phyloP scores from a whole-genome alignment of 92 coral and sea anemone species.

The Porites lobata region DNA sequence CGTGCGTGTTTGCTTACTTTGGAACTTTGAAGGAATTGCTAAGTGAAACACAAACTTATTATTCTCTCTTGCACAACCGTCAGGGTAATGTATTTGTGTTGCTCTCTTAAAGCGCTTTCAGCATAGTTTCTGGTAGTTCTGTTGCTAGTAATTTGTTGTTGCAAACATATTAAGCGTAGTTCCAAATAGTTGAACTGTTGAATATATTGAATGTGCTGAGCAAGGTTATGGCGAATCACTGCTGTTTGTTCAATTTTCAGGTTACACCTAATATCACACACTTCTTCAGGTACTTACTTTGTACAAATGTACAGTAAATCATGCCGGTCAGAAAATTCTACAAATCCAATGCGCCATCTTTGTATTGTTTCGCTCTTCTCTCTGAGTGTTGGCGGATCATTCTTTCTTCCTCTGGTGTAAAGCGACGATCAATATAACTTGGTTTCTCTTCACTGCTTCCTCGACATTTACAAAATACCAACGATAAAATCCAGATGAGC shows the following conservation, averaged over 20 bases:
- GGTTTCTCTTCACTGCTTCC: background rate
- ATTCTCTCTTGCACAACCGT: too few relatives aligned
- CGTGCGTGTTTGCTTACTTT: too few relatives aligned
- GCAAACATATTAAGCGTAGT: background rate
- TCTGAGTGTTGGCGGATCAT: constrained; percentile 48
- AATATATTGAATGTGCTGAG: too few relatives aligned
- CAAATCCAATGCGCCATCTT: constrained; percentile 8
- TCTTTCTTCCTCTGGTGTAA: constrained; percentile 35
- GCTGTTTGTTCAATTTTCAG: background rate
- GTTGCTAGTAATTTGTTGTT: background rate
- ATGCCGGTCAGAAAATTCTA: background rate
- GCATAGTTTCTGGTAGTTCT: background rate
- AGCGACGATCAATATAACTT: constrained; percentile 2
- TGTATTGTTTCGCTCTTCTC: constrained; percentile 28
- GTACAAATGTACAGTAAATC: background rate
- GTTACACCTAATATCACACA: background rate
- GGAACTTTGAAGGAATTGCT: too few relatives aligned
- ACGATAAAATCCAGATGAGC: constrained; percentile 32
- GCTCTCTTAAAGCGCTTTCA: too few relatives aligned
- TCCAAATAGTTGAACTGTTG: too few relatives aligned
- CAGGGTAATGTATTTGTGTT: too few relatives aligned
- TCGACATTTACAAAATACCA: constrained; percentile 35
- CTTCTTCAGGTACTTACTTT: constrained; percentile 3
- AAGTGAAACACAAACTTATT: too few relatives aligned
- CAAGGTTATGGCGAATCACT: too few relatives aligned